Percentiles rank a stretch among this genome's conserved stretches.
These are phyloP conservation scores for Grammomys surdaster DNA, from an alignment of 2,113 vertebrate genomes.

Conservation along the genomic window DNA sequence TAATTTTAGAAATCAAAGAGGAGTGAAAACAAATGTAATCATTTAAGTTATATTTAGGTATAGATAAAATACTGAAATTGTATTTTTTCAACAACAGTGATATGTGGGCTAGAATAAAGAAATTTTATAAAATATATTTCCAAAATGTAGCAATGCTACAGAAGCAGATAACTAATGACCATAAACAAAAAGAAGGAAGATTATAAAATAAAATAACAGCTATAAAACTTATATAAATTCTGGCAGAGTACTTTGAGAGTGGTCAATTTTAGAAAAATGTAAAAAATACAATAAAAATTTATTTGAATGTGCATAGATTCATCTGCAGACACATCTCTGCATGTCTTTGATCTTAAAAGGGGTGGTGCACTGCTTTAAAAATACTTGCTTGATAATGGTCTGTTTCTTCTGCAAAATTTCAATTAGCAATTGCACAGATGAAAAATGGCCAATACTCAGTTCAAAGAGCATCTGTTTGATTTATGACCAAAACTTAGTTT, in stretches of 20 bases:
- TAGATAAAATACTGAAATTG: background rate
- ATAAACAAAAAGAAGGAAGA: background rate
- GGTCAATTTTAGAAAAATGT: background rate
- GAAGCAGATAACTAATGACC: background rate
- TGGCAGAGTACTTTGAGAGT: background rate
- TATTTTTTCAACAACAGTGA: background rate
- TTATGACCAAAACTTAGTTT: conserved; percentile 20
- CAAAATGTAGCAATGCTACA: background rate
- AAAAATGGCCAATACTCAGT: background rate
- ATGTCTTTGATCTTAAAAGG: background rate
- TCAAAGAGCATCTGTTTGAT: background rate
- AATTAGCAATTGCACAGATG: background rate
- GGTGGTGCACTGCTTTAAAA: background rate
- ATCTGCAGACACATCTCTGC: rapidly evolving
- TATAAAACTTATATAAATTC: background rate
- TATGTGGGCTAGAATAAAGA: background rate
- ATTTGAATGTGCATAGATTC: rapidly evolving
- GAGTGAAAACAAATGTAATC: background rate
- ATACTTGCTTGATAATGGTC: background rate
- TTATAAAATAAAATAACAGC: background rate
- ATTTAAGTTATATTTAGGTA: background rate
- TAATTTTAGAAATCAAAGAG: background rate
- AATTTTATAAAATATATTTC: background rate
- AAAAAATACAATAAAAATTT: background rate
- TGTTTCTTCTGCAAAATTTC: conserved; percentile 5